phyloP scores from a whole-genome alignment of 2,888 invertebrate species.

The Corbicula japonica region DNA sequence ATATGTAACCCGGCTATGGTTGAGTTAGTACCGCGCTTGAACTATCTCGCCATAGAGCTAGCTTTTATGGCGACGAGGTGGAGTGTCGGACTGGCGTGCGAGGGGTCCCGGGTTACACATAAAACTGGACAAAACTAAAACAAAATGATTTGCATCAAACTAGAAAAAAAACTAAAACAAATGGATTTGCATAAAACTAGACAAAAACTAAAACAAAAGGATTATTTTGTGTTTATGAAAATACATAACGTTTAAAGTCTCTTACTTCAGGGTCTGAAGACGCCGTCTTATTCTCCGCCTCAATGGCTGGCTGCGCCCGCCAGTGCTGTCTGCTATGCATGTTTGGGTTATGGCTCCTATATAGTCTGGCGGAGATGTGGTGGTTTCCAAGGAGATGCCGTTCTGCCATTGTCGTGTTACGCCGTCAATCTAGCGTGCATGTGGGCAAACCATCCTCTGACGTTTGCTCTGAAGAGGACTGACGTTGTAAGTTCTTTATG shows the following conservation, averaged over 20 bases:
- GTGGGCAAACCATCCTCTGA: background rate
- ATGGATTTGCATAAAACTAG: background rate
- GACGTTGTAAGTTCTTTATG: conserved; percentile 1
- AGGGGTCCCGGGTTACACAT: background rate
- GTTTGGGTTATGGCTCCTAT: conserved; percentile 19
- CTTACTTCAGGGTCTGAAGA: background rate
- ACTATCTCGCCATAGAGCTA: too few relatives aligned
- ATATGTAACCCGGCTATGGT: too few relatives aligned
- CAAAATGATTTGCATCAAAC: background rate
- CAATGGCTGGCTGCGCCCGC: background rate
- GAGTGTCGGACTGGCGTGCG: background rate
- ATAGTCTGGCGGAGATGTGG: conserved; percentile 11
- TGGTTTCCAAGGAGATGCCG: conserved; percentile 5
- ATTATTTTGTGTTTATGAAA: background rate
- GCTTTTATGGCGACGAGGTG: too few relatives aligned
- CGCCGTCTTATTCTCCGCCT: conserved; percentile 4
- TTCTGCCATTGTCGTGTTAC: conserved; percentile 3
- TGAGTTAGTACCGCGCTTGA: too few relatives aligned
- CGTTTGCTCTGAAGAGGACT: background rate
- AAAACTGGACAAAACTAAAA: background rate
- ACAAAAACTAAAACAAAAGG: background rate
- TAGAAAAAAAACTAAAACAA: background rate
- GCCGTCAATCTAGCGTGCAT: background rate
- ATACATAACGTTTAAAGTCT: background rate
- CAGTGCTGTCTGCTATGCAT: background rate